Percentiles rank a stretch among this genome's conserved stretches.
phyloP scores from a whole-genome alignment of 1,140 invertebrate species.

The Drosophila mojavensis region DNA sequence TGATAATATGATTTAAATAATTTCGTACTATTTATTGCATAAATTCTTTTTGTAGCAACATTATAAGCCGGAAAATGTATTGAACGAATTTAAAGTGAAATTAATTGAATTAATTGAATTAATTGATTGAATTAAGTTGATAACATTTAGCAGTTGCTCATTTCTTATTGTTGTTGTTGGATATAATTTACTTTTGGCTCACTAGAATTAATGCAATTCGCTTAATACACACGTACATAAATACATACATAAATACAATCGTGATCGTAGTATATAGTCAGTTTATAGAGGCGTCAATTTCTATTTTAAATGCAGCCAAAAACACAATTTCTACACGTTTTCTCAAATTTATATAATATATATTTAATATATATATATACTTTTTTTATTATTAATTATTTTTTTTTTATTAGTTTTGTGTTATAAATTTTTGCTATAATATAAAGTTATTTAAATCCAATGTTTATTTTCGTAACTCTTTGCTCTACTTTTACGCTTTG shows the following conservation, averaged over 20 bases:
- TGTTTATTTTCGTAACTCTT: constrained; percentile 21
- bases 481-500: constrained; percentile 18
- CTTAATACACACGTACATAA: constrained; percentile 75
- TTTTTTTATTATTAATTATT: constrained; percentile 14
- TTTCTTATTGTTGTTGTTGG: constrained; percentile 12
- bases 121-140: constrained; percentile 8
- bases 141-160: neutral
- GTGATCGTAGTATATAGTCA: constrained; percentile 74
- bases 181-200: constrained; percentile 39
- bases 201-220: constrained; percentile 72
- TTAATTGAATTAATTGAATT: neutral
- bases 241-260: constrained; percentile 79
- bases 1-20: constrained; percentile 25
- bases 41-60: neutral
- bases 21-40: constrained; percentile 34
- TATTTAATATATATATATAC: constrained; percentile 11
- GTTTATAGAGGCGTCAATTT: constrained; percentile 56
- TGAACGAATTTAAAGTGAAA: neutral
- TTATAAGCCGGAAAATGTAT: constrained; percentile 2
- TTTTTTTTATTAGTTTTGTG: constrained; percentile 42
- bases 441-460: constrained; percentile 59
- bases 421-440: constrained; percentile 69
- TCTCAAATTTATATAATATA: constrained; percentile 24
- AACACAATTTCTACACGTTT: constrained; percentile 56
- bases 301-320: constrained; percentile 72